These are phyloP conservation scores for Caradrina clavipalpis DNA, from an alignment of 2,888 invertebrate genomes.

Conservation along the genomic window DNA sequence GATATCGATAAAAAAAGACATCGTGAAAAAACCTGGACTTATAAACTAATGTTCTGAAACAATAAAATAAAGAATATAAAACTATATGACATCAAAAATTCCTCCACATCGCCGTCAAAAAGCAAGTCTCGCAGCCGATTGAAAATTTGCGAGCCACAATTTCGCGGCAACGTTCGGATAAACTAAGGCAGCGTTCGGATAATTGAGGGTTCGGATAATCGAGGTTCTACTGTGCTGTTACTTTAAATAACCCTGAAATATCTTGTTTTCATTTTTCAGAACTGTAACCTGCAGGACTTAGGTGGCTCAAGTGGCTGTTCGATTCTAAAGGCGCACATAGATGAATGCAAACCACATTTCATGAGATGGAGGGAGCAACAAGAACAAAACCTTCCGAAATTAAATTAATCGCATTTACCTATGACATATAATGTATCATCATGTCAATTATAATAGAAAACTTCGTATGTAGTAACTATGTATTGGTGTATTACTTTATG, in stretches of 20 bases:
- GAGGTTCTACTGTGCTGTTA: too few relatives aligned
- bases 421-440: background rate
- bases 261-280: conserved; percentile 13
- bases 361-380: background rate
- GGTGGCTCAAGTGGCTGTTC: conserved; percentile 10
- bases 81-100: too few relatives aligned
- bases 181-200: too few relatives aligned
- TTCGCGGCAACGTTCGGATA: too few relatives aligned
- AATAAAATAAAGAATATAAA: too few relatives aligned
- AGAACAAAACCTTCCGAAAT: background rate
- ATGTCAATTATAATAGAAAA: conserved; percentile 24
- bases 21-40: too few relatives aligned
- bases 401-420: background rate
- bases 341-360: conserved; percentile 27
- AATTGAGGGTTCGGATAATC: too few relatives aligned
- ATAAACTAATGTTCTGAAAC: too few relatives aligned
- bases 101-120: too few relatives aligned
- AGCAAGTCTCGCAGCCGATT: too few relatives aligned
- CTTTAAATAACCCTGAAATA: background rate
- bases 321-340: conserved; percentile 29
- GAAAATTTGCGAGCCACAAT: too few relatives aligned
- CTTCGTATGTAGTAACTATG: background rate
- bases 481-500: background rate
- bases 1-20: too few relatives aligned
- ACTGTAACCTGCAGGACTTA: conserved; percentile 23